Evolutionary conservation across 1,140 invertebrate genomes (phyloP).

Genomic region (Eriocheir sinensis): DNA sequence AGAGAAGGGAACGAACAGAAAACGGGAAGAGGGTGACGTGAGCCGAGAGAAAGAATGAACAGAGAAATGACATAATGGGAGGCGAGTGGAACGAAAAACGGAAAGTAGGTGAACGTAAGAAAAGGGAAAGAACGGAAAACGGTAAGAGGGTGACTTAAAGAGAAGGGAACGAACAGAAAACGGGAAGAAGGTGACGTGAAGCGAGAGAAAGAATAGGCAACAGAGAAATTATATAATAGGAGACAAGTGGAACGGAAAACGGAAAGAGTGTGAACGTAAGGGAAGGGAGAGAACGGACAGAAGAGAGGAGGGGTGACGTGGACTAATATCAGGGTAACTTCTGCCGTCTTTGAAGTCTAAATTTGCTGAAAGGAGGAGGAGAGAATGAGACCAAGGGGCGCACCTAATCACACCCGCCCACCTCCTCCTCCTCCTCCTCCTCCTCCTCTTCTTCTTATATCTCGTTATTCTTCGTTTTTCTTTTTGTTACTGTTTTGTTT

Average conservation of each 20-base stretch:
- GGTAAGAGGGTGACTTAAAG: background rate
- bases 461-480: no score
- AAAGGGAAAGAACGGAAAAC: background rate
- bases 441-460: no score
- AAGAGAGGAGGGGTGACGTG: background rate
- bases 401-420: no score
- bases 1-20: background rate
- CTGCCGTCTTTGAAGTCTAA: no score
- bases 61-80: background rate
- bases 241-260: background rate
- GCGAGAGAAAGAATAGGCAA: no score
- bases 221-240: no score
- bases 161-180: background rate
- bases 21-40: background rate
- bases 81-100: no score
- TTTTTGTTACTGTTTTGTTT: no score
- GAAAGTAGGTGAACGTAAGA: no score
- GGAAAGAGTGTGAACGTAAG: no score
- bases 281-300: background rate
- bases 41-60: background rate
- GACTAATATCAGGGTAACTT: no score
- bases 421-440: no score
- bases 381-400: background rate
- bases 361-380: constrained; percentile 1
- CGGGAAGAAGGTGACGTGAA: background rate